Conservation (phyloP, 1,140 invertebrate genomes). For the Eulimnadia texana region DNA sequence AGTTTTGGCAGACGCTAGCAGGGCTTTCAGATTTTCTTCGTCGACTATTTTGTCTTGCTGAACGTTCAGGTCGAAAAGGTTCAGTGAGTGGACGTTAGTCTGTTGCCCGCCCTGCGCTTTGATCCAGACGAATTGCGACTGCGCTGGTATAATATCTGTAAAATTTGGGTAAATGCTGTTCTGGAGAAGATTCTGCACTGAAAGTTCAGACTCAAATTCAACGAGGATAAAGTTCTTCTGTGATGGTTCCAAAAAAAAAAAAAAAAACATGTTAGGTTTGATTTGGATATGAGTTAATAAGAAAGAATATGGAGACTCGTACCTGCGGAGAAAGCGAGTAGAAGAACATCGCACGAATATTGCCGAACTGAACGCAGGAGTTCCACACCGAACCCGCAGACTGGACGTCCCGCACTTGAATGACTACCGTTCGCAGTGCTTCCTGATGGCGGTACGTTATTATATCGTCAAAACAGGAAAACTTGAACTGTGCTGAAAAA, state of each 20-base stretch:
- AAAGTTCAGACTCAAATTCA: conserved; percentile 24
- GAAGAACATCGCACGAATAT: background rate
- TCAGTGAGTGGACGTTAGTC: conserved; percentile 6
- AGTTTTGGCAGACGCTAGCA: conserved; percentile 1
- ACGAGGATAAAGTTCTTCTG: conserved; percentile 26
- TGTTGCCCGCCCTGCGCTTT: conserved; percentile 5
- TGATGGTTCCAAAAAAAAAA: background rate
- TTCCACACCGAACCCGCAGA: background rate
- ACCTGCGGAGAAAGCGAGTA: background rate
- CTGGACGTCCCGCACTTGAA: background rate
- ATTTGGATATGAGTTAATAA: no score
- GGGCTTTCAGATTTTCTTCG: conserved; percentile 7
- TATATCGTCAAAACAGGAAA: background rate
- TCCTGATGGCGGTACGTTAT: background rate
- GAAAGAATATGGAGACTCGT: background rate
- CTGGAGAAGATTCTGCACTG: conserved; percentile 19
- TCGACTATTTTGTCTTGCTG: background rate
- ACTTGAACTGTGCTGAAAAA: no score
- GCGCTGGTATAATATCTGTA: conserved; percentile 36
- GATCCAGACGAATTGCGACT: conserved; percentile 53
- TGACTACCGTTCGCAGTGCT: background rate
- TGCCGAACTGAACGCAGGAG: background rate
- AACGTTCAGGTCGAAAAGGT: background rate
- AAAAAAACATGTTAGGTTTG: background rate
- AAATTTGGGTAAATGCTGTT: conserved; percentile 21